phyloP scores from a whole-genome alignment of 1,140 invertebrate genomes.

The Penaeus vannamei region DNA sequence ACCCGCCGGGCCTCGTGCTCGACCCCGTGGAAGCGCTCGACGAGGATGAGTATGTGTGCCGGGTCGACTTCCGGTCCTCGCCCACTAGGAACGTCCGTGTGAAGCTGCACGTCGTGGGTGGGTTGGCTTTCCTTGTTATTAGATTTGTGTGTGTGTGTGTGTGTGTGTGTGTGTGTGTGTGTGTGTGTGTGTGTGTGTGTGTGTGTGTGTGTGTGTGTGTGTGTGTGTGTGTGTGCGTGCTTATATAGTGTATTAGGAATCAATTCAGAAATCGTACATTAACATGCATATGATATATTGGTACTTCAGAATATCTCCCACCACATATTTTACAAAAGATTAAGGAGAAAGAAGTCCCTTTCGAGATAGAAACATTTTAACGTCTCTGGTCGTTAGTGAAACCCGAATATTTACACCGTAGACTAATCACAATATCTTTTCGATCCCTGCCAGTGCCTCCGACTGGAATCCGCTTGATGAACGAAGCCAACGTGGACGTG shows the following conservation, averaged over 20 bases:
- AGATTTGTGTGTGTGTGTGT: not conserved
- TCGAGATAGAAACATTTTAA: no score
- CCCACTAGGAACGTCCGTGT: constrained; percentile 72
- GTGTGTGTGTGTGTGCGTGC: no score
- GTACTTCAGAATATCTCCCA: no score
- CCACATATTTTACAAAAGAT: no score
- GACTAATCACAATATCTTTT: no score
- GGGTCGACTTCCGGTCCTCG: constrained; percentile 72
- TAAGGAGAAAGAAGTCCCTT: no score
- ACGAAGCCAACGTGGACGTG: not conserved
- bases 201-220: no score
- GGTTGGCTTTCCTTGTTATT: constrained; percentile 35
- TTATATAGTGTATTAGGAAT: no score
- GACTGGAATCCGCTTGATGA: not conserved
- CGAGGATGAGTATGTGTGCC: constrained; percentile 70
- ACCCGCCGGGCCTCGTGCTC: constrained; percentile 48
- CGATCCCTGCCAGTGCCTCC: not conserved
- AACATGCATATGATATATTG: no score
- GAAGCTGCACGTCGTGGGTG: constrained; percentile 71
- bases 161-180: not conserved
- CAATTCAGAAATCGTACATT: no score
- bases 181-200: not conserved
- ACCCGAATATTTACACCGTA: not conserved
- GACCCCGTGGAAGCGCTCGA: constrained; percentile 32
- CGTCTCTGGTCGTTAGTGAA: no score